Base-by-base conservation (phyloP, 1,140 invertebrate genomes). In the Polypedilum pembai region DNA sequence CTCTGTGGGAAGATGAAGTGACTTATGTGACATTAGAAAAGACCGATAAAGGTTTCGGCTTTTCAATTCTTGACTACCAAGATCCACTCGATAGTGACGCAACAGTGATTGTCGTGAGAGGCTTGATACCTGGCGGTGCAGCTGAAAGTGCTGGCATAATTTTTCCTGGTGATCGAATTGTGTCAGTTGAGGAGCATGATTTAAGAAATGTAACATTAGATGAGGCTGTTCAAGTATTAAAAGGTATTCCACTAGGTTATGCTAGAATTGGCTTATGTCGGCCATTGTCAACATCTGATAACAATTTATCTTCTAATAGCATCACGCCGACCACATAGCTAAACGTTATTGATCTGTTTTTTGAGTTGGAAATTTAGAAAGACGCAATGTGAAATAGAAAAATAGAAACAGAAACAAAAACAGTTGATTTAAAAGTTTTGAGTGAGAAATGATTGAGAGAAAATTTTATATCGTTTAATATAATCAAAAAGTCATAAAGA, bases 51-150 rank as follows among this genome's bases (percentile, higher is more conserved):
- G 96, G 96, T 4, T 87, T 98, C 15, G 96, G 96, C 72, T 98
- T 98, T 83, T 95, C 93, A 76, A 95, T 98, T 76, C 85, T 98
- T 56, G 96, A 98, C 83, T 98, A 98, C 82, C 87, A 94, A 85
- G 94, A 96, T 83, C 94, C 94, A 0, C 84, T 94, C 77, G 94
- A 95, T 83, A 89, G 91, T 7, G 88, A 90, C 76, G 91, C 93
- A 76, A 96, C 94, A 74, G 93, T 98, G 40, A 98, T 98, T 81
- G 95, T 98, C 40, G 94, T 98, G 75, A 86, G 95, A 75, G 95
- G 93, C 80, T 85, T 98, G 66, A 95, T 98, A 24, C 94, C 95
- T 24, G 93, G 94, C 76, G 94, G 96, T 73, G 90, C 94, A 33
- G 93, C 95, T 40, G 91, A 96, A 83, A 87, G 89, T 78, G 91